phyloP scores from a whole-genome alignment of 64 coral and sea anemone species.

The Porites australiensis region DNA sequence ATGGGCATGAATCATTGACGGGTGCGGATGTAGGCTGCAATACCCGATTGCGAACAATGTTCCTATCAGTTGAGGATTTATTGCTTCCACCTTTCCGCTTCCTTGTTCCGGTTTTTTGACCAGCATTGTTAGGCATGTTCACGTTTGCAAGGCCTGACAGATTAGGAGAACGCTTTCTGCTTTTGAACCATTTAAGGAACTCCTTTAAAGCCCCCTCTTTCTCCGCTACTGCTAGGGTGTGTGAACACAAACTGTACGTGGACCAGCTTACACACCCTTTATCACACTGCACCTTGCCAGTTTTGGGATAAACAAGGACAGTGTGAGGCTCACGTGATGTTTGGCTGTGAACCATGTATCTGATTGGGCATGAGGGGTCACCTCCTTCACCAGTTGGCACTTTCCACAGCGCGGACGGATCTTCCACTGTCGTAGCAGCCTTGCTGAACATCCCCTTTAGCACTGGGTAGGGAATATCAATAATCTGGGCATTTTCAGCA shows the following conservation, averaged over 20 bases:
- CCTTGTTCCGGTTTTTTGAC: constrained; percentile 19
- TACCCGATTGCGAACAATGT: constrained; percentile 25
- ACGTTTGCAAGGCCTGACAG: too few species aligned
- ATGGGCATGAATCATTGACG: too few species aligned
- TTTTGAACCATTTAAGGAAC: too few species aligned
- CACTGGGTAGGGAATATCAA: constrained; percentile 66
- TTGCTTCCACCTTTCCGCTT: not conserved
- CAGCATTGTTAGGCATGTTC: too few species aligned
- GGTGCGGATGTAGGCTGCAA: constrained; percentile 25
- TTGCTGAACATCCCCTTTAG: not conserved
- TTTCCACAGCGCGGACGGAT: too few species aligned
- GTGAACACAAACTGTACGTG: constrained; percentile 31
- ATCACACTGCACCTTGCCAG: constrained; percentile 52
- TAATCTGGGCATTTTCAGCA: constrained; percentile 46
- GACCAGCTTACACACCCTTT: constrained; percentile 59
- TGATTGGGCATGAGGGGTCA: too few species aligned
- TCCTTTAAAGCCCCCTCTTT: not conserved
- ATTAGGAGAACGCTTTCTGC: too few species aligned
- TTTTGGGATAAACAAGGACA: constrained; percentile 43
- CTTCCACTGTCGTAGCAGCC: too few species aligned
- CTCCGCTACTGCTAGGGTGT: constrained; percentile 48
- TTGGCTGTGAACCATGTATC: too few species aligned
- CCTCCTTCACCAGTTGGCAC: too few species aligned
- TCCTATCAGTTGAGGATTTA: too few species aligned
- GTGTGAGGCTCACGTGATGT: constrained; percentile 25